Base-by-base conservation (phyloP, 2,888 invertebrate species). In the Orthosia gracilis region DNA sequence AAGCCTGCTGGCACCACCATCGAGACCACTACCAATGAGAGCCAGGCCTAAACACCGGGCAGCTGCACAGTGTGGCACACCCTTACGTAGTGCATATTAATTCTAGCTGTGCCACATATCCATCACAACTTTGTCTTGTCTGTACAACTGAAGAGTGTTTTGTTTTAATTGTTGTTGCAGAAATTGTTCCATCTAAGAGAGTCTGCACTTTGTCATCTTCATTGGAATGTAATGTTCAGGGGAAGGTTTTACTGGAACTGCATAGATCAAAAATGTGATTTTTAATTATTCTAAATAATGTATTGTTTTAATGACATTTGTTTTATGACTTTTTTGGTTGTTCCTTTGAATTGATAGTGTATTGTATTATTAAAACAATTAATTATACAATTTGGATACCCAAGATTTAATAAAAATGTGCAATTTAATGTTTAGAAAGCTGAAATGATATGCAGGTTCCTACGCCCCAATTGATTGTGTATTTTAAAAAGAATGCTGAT, bases 181-280 rank as follows among this genome's bases (percentile, higher is more conserved):
- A 89, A 89, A 87, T 88, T 80, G 85, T 88, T 85, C 89, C 89
- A 91, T 91, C 89, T 88, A 87, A 88, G 87, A 89, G 87, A 87
- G 87, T 89, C 88, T 89, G 81, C 85, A 83, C 82, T 82, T 85
- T 87, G 82, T 89, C 87, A 84, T 86, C 87, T 78, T 85, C 81
- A 87, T 82, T 79, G 86, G 76, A 84, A 83, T 85, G 87, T 89
- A 86, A 89, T 86, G 83, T 88, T 85, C 40, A 82, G 89, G 92
- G 93, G 92, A 89, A 88, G 86, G 81, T 88, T 87, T 78, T 82
- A 87, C 90, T 91, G 94, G 93, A 94, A 93, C 94, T 94, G 94
- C 95, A 92, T 91, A 93, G 92, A 95, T 94, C 93, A 94, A 93
- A 93, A 92, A 94, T 95, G 95, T 96, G 95, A 96, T 96, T 95